These are phyloP conservation scores for Agonopterix arenella DNA, from an alignment of 2,888 invertebrate species.

Conservation along the genomic window DNA sequence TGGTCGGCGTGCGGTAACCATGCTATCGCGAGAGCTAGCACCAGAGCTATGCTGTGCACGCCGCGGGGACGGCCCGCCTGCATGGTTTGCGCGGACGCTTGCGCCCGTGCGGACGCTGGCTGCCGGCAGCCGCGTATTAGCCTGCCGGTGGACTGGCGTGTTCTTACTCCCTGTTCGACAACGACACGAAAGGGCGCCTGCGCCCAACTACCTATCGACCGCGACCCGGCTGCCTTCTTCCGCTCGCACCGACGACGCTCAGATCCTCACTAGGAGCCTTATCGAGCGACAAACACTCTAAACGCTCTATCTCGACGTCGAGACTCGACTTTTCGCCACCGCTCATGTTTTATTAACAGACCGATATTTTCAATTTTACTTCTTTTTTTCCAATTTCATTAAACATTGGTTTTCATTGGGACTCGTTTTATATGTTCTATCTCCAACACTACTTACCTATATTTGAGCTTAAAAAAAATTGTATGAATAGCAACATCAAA, in stretches of 20 bases:
- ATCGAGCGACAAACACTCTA: slow-evolving; percentile 49
- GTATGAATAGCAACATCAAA: too few relatives aligned
- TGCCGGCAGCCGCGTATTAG: slow-evolving; percentile 60
- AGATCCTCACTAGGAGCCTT: slow-evolving; percentile 47
- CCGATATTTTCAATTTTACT: slow-evolving; percentile 20
- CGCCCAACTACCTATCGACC: slow-evolving; percentile 57
- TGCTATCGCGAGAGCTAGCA: slow-evolving; percentile 54
- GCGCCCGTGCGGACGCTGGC: slow-evolving; percentile 34
- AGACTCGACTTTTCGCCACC: slow-evolving; percentile 25
- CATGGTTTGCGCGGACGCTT: slow-evolving; percentile 48
- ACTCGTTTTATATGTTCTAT: too few relatives aligned
- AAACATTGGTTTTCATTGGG: not conserved
- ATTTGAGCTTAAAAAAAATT: too few relatives aligned
- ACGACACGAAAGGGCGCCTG: slow-evolving; percentile 39
- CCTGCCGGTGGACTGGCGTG: slow-evolving; percentile 58
- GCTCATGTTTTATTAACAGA: slow-evolving; percentile 35
- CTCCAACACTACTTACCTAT: too few relatives aligned
- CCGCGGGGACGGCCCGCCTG: slow-evolving; percentile 43
- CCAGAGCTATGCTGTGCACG: slow-evolving; percentile 56
- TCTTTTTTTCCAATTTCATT: slow-evolving; percentile 3
- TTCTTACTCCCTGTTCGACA: slow-evolving; percentile 31
- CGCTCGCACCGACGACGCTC: slow-evolving; percentile 31
- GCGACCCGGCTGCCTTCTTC: slow-evolving; percentile 45
- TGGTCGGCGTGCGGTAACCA: slow-evolving; percentile 54
- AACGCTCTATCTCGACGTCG: slow-evolving; percentile 37